Evolutionary conservation across 2,888 invertebrate genomes (phyloP), one percentile per base, ranked within the genome.

Genomic region (Microctonus aethiopoides): DNA sequence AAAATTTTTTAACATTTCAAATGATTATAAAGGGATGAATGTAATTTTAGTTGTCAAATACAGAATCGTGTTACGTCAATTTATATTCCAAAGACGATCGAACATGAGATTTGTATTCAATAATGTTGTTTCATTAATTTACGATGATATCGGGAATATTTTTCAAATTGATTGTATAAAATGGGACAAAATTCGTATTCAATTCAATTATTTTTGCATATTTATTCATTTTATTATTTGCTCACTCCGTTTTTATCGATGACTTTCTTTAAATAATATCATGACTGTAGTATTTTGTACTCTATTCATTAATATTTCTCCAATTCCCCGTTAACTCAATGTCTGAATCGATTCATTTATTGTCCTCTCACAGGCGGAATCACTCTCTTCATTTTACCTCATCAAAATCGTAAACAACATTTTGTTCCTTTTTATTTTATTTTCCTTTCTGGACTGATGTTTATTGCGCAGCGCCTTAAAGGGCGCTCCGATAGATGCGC

Each of bases 401-500:
- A 20, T 26, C 9, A 13, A 46, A 13, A 46, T 24, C 26, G 29
- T 32, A 1, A 24, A 22, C 9, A 57, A 36, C 20, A 51, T 29
- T 5, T 2, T 24, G n/a, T 62, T 16, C 16, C 7, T 13, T 26
- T 16, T 26, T n/a, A n/a, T n/a, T n/a, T n/a, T n/a, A n/a, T n/a
- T n/a, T n/a, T n/a, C n/a, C n/a, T 6, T 20, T 39, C 34, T 1
- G 16, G 6, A 20, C 9, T 7, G n/a, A 51, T 11, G 2, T 5
- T 1, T 10, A 46, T 29, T 57, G 61, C 39, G 41, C 51, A 56
- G 83, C 83, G 79, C 80, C 79, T 81, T 83, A 83, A 72, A 82
- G 79, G 76, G 83, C 82, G 82, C 83, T 84, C 68, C 82, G 81
- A 77, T 83, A 84, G 80, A 83, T 82, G 79, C 84, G 85, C 86